A percentile compares a stretch with the other conserved stretches of the same genome.
Evolutionary conservation across 2,113 vertebrate species (phyloP).

Genomic region (Columba livia): DNA sequence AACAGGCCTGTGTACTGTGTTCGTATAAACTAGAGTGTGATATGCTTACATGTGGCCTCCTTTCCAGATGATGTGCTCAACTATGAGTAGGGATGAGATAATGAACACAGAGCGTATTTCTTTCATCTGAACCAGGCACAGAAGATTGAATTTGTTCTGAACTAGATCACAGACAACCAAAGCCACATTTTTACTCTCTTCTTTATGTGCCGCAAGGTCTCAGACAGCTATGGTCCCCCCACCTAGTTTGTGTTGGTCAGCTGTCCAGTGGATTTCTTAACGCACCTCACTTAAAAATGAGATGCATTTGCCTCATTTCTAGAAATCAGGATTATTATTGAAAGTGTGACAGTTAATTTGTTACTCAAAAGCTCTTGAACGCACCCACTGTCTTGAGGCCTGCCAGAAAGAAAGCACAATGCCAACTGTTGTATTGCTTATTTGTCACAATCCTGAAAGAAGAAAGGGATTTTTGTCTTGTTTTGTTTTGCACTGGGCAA

Average conservation of each 20-base stretch:
- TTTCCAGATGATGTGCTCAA: slow-evolving; percentile 37
- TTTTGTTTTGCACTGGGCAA: background rate
- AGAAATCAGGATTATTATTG: background rate
- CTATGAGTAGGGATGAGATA: background rate
- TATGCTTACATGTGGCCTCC: slow-evolving; percentile 43
- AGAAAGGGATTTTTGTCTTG: background rate
- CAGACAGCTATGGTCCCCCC: background rate
- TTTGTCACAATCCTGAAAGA: background rate
- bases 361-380: background rate
- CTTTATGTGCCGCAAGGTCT: background rate
- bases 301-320: background rate
- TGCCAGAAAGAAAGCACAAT: background rate
- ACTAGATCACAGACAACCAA: background rate
- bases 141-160: background rate
- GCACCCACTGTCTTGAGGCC: background rate
- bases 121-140: background rate
- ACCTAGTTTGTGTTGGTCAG: background rate
- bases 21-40: slow-evolving; percentile 23
- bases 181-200: background rate
- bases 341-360: background rate
- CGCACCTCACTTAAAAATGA: background rate
- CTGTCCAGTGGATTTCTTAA: background rate
- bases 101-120: background rate
- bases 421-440: background rate
- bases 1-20: slow-evolving; percentile 7